phyloP scores from a whole-genome alignment of 2,113 vertebrate genomes.

The Lota lota region DNA sequence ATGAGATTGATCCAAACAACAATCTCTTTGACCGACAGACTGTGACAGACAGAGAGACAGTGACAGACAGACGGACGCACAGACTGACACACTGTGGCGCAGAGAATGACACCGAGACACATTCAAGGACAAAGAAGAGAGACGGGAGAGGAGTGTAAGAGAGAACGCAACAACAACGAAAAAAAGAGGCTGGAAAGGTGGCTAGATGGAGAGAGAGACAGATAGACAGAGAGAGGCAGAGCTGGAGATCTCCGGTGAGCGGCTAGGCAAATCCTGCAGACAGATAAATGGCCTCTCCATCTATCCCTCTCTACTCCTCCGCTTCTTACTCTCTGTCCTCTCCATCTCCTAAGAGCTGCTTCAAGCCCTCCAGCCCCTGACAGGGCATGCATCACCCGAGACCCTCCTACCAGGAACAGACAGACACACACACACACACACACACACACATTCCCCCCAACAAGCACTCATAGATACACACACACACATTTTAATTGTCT shows the following conservation, averaged over 20 bases:
- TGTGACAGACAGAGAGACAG: too few species aligned
- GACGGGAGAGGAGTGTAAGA: too few species aligned
- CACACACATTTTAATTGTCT: neutral
- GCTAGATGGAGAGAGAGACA: neutral
- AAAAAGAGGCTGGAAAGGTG: neutral
- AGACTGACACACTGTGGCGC: too few species aligned
- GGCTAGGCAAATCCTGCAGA: neutral
- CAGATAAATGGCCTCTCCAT: neutral
- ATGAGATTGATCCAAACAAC: too few species aligned
- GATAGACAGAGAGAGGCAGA: neutral
- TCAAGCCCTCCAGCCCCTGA: neutral
- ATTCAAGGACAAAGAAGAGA: too few species aligned
- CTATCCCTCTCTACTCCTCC: neutral
- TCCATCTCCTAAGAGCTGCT: too few species aligned
- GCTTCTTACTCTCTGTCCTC: neutral
- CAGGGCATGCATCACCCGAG: neutral
- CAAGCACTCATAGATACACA: neutral
- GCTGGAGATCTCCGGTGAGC: neutral
- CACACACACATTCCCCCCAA: neutral
- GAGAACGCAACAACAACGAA: too few species aligned
- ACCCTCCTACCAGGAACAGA: too few species aligned
- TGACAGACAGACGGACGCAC: too few species aligned
- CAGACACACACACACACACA: neutral
- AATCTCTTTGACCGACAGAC: too few species aligned
- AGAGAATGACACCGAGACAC: too few species aligned